phyloP scores from a whole-genome alignment of 2,888 invertebrate species.

The Drosophila hamatofila region DNA sequence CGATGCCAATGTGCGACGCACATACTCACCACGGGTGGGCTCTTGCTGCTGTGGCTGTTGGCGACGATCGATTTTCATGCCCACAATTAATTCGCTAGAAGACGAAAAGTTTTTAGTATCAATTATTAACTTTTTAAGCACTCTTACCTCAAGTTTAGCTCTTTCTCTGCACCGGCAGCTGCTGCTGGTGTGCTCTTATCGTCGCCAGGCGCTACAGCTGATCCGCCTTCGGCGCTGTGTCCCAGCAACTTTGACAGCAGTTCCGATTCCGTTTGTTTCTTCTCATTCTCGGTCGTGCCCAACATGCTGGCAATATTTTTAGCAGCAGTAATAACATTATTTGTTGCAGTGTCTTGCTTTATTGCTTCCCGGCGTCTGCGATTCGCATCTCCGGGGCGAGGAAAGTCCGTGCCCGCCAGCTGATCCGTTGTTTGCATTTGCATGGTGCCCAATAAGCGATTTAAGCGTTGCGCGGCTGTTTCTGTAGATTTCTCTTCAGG shows the following conservation, averaged over 20 bases:
- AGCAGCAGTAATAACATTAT: slow-evolving; percentile 87
- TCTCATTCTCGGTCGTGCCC: slow-evolving; percentile 88
- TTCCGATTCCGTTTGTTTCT: slow-evolving; percentile 90
- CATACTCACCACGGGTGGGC: slow-evolving; percentile 83
- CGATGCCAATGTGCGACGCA: slow-evolving; percentile 82
- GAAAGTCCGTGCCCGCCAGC: slow-evolving; percentile 57
- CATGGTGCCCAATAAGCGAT: slow-evolving; percentile 83
- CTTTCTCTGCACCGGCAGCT: slow-evolving; percentile 40
- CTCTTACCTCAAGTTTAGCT: slow-evolving; percentile 77
- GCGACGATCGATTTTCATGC: slow-evolving; percentile 91
- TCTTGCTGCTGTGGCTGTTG: slow-evolving; percentile 60
- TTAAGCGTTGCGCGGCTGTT: slow-evolving; percentile 82
- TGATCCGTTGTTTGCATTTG: slow-evolving; percentile 81
- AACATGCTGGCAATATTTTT: slow-evolving; percentile 90
- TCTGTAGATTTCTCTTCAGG: slow-evolving; percentile 47
- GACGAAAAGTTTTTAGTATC: slow-evolving; percentile 13
- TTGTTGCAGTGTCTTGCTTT: slow-evolving; percentile 62
- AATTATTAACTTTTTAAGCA: not conserved
- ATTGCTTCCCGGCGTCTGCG: slow-evolving; percentile 62
- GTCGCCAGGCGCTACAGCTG: slow-evolving; percentile 17
- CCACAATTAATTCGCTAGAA: slow-evolving; percentile 90
- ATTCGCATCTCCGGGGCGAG: slow-evolving; percentile 80
- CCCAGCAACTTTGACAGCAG: slow-evolving; percentile 89
- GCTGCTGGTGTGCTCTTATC: not conserved
- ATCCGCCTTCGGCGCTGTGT: slow-evolving; percentile 43